These are phyloP conservation scores for Theretra japonica DNA, from an alignment of 2,888 invertebrate species.

Conservation along the genomic window DNA sequence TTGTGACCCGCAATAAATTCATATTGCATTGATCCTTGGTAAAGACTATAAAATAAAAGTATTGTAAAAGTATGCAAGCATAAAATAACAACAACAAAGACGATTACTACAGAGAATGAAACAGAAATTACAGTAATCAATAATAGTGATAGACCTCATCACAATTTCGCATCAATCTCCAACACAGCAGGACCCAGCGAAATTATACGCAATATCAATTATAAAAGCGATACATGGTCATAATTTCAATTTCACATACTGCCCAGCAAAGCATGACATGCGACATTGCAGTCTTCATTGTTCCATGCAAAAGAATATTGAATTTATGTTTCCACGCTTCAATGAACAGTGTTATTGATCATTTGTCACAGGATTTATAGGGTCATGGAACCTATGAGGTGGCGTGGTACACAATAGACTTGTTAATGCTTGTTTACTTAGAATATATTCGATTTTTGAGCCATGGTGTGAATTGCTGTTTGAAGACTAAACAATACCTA, in stretches of 20 bases:
- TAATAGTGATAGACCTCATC: too few species aligned
- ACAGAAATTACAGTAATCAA: too few species aligned
- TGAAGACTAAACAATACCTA: not conserved
- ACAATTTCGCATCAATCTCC: too few species aligned
- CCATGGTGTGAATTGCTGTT: not conserved
- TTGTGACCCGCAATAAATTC: too few species aligned
- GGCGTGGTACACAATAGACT: slow-evolving; percentile 14
- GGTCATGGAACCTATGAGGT: slow-evolving; percentile 39
- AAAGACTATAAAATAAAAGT: too few species aligned
- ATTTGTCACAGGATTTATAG: slow-evolving; percentile 59
- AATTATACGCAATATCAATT: not conserved
- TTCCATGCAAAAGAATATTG: slow-evolving; percentile 60
- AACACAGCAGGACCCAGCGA: not conserved
- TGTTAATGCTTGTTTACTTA: slow-evolving; percentile 19
- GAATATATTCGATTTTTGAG: not conserved
- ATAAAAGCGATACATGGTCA: slow-evolving; percentile 13
- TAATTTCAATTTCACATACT: slow-evolving; percentile 41
- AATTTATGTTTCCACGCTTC: slow-evolving; percentile 65
- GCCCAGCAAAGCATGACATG: slow-evolving; percentile 51
- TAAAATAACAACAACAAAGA: too few species aligned
- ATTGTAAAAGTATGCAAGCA: too few species aligned
- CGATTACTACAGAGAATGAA: too few species aligned
- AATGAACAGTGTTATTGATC: slow-evolving; percentile 57
- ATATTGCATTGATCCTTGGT: too few species aligned
- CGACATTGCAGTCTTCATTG: slow-evolving; percentile 56